Conservation (phyloP, 2,797 vertebrate species). For the Paedocypris micromegethes region DNA sequence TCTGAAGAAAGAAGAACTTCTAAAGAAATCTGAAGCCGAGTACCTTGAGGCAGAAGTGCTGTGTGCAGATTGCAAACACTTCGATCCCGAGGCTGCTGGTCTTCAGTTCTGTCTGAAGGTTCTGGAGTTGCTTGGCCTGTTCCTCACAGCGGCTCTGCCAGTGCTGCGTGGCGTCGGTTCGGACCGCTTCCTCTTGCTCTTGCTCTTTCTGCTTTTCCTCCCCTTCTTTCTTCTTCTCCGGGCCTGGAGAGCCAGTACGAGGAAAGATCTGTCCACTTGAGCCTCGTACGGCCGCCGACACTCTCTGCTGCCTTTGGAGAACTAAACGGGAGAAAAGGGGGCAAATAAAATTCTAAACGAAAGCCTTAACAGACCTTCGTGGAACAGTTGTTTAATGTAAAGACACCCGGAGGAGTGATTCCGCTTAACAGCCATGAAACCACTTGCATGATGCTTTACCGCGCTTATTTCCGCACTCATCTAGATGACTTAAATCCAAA, state of each 20-base stretch:
- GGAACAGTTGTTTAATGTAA: conserved; percentile 1
- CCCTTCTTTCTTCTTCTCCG: conserved; percentile 53
- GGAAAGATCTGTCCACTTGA: conserved; percentile 22
- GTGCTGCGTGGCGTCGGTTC: conserved; percentile 66
- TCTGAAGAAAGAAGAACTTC: too few relatives aligned
- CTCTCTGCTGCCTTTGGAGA: conserved; percentile 43
- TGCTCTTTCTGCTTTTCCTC: conserved; percentile 51
- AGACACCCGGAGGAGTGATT: conserved; percentile 2
- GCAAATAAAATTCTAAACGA: conserved; percentile 18
- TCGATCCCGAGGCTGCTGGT: conserved; percentile 76
- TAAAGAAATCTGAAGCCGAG: neutral
- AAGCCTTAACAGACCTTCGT: neutral
- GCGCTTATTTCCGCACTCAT: conserved; percentile 10
- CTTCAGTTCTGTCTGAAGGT: conserved; percentile 74
- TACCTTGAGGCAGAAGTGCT: conserved; percentile 85
- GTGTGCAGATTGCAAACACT: conserved; percentile 83
- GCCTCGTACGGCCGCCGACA: conserved; percentile 21
- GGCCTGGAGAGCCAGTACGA: conserved; percentile 23
- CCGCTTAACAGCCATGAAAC: conserved; percentile 11
- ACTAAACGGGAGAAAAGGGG: conserved; percentile 23
- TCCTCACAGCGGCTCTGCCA: conserved; percentile 79
- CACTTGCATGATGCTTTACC: conserved; percentile 29
- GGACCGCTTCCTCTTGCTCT: conserved; percentile 61
- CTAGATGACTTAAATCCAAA: conserved; percentile 5
- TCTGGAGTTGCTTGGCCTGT: conserved; percentile 75